Evolutionary conservation across 1,140 invertebrate species (phyloP).

Genomic region (Drosophila aff.): DNA sequence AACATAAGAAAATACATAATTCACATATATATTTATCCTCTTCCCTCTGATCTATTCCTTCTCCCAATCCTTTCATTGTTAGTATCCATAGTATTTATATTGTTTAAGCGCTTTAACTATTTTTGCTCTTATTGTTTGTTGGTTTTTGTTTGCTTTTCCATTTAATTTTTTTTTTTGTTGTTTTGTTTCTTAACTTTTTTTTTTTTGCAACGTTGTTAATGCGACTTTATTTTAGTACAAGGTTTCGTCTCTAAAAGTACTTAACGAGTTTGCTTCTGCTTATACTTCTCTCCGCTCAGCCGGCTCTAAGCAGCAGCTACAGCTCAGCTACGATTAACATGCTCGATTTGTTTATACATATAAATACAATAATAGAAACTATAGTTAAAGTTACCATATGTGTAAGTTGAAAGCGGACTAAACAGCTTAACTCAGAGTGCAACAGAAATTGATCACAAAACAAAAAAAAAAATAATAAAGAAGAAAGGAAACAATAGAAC

Average conservation of each 20-base stretch:
- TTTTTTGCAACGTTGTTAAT: slow-evolving; percentile 59
- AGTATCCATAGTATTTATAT: slow-evolving; percentile 72
- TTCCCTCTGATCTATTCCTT: slow-evolving; percentile 7
- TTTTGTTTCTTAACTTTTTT: slow-evolving; percentile 25
- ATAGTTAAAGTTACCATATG: slow-evolving; percentile 66
- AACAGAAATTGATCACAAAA: slow-evolving; percentile 61
- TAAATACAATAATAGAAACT: slow-evolving; percentile 79
- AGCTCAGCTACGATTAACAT: slow-evolving; percentile 68
- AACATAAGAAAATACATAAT: slow-evolving; percentile 80
- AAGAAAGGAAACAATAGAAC: slow-evolving; percentile 4
- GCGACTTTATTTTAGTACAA: slow-evolving; percentile 73
- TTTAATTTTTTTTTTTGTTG: neutral
- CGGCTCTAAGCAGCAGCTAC: slow-evolving; percentile 56
- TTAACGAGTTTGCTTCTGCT: slow-evolving; percentile 75
- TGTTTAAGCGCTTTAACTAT: slow-evolving; percentile 75
- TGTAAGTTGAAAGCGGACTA: slow-evolving; percentile 66
- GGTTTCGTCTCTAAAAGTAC: slow-evolving; percentile 76
- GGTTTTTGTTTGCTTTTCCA: slow-evolving; percentile 26
- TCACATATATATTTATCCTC: slow-evolving; percentile 64
- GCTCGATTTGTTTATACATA: slow-evolving; percentile 76
- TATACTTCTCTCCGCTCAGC: slow-evolving; percentile 64
- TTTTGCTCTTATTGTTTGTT: slow-evolving; percentile 50
- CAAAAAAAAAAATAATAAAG: slow-evolving; percentile 23
- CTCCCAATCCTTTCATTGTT: slow-evolving; percentile 33
- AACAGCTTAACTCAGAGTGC: slow-evolving; percentile 69